Base-by-base conservation (phyloP, 2,888 invertebrate species). In the Eumerus sabulonum region DNA sequence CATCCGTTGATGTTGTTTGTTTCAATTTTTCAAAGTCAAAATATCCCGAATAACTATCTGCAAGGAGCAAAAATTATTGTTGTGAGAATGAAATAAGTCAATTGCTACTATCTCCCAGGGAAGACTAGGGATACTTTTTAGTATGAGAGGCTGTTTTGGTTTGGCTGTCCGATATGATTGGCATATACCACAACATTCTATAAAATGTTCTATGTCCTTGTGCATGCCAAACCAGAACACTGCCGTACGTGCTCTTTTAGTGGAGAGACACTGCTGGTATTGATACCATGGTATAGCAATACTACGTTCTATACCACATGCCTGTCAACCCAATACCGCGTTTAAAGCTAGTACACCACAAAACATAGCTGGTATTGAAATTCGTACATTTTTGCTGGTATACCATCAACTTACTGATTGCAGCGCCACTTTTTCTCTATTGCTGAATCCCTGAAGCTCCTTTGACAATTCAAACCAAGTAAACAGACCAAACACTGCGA, bases 1-100 rank as follows among this genome's bases (percentile, higher is more conserved):
- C 57, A 60, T 74, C 50, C 51, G 17, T 63, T 38, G 50, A 68
- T 42, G 66, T 76, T 64, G 66, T 51, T 42, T 76, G 76, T 9
- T 45, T 14, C 9, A 9, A 14, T 14, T 14, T 45, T n/a, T 14
- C 14, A 45, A 48, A 48, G 12, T 60, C 70, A 38, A 64, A 47
- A 50, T 60, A 67, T 13, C 60, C 66, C n/a, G 59, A 66, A 45
- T 71, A 77, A 48, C 66, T 72, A 19, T 48, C 42, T 36, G 14
- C n/a, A 19, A n/a, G 18, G 3, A 48, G 19, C 18, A 19, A 12
- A 18, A 48, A 4, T 48, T 48, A 48, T 18, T 19, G 11, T n/a
- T n/a, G 19, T 19, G 48, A n/a, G n/a, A n/a, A n/a, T 9, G 17
- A 16, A 9, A 11, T 36, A 36, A 5, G 36, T 36, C 36, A 11